phyloP scores from a whole-genome alignment of 2,113 vertebrate genomes.

The pig (Sus scrofa) region DNA sequence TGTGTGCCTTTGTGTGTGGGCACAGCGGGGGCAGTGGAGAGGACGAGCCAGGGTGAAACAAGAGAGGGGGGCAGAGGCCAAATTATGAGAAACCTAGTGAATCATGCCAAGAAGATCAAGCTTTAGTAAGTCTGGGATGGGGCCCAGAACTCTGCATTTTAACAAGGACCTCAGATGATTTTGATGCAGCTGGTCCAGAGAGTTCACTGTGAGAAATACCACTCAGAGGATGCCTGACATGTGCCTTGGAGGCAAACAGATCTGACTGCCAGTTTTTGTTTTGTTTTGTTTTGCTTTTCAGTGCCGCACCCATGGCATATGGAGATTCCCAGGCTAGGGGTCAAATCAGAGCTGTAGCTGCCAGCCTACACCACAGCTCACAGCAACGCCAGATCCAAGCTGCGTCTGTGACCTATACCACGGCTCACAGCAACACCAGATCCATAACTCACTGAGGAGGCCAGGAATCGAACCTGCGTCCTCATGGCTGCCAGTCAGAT shows the following conservation, averaged over 20 bases:
- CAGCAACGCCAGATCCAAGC: no score
- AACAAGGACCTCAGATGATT: not conserved
- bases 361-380: no score
- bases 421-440: no score
- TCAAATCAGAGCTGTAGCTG: no score
- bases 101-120: not conserved
- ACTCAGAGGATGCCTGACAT: not conserved
- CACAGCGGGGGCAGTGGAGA: rapidly evolving
- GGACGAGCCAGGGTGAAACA: not conserved
- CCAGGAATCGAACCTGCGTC: no score
- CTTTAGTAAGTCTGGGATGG: not conserved
- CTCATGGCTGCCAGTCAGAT: no score
- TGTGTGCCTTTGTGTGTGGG: not conserved
- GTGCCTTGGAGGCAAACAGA: not conserved
- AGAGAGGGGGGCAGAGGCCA: not conserved
- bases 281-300: no score
- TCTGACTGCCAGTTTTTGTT: no score
- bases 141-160: not conserved
- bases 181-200: not conserved
- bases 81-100: not conserved
- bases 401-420: no score
- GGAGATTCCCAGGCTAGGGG: no score
- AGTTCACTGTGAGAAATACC: not conserved
- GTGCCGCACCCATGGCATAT: no score
- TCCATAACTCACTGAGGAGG: no score